These are phyloP conservation scores for Hydrophis major DNA, from an alignment of 2,797 vertebrate species.

Conservation along the genomic window DNA sequence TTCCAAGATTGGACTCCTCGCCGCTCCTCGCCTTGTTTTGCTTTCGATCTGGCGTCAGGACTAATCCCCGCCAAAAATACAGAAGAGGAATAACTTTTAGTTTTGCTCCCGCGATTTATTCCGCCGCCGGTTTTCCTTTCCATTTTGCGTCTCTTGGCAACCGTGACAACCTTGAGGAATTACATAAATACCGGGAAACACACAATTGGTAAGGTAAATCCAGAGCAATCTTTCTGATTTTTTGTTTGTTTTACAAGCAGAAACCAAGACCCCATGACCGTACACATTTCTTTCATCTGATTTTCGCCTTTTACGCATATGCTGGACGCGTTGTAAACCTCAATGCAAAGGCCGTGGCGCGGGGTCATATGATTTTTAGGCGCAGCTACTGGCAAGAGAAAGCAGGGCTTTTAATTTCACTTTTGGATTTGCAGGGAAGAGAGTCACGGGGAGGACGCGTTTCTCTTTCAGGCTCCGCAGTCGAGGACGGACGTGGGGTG, in stretches of 20 bases:
- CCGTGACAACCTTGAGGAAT: constrained; percentile 68
- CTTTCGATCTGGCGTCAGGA: constrained; percentile 87
- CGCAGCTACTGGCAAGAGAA: constrained; percentile 52
- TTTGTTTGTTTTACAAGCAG: background rate
- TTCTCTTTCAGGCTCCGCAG: background rate
- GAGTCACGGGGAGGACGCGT: constrained; percentile 40
- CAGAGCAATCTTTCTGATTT: constrained; percentile 8
- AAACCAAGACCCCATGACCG: background rate
- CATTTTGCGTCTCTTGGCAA: constrained; percentile 68
- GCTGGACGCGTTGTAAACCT: constrained; percentile 40
- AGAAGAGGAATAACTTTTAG: constrained; percentile 79
- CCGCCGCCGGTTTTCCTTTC: constrained; percentile 72
- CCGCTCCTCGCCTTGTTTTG: constrained; percentile 90
- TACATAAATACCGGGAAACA: constrained; percentile 64
- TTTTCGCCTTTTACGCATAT: constrained; percentile 34
- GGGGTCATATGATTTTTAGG: constrained; percentile 60
- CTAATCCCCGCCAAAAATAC: constrained; percentile 71
- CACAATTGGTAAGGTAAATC: constrained; percentile 65
- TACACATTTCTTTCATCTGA: constrained; percentile 2
- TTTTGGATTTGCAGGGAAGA: constrained; percentile 76
- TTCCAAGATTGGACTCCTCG: constrained; percentile 78
- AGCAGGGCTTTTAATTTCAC: constrained; percentile 80
- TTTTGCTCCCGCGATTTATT: constrained; percentile 77
- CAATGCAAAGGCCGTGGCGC: constrained; percentile 54
- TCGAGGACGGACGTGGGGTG: background rate